phyloP scores from a whole-genome alignment of 2,113 vertebrate species.

The Abramis brama region DNA sequence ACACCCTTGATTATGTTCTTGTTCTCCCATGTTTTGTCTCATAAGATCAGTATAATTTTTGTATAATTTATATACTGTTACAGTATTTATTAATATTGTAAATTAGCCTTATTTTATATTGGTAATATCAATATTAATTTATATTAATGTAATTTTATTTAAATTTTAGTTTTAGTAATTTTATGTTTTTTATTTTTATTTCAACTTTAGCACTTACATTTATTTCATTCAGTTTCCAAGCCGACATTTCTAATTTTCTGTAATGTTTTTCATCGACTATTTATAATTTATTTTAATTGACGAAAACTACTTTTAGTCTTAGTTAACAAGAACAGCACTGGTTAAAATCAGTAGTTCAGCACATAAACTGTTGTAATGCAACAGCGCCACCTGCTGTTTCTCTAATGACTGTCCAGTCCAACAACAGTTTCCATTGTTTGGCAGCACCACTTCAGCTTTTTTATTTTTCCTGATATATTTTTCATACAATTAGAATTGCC shows the following conservation, averaged over 20 bases:
- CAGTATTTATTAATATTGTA: neutral
- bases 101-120: neutral
- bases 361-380: neutral
- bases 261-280: neutral
- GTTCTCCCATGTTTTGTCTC: neutral
- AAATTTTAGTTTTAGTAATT: neutral
- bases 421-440: neutral
- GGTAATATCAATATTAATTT: neutral
- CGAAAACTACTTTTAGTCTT: neutral
- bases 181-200: neutral
- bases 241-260: neutral
- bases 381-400: conserved; percentile 28
- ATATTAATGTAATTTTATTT: neutral
- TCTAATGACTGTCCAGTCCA: neutral
- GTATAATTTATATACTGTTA: too few relatives aligned
- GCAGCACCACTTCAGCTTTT: neutral
- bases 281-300: neutral
- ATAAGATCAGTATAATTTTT: too few relatives aligned
- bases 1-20: neutral
- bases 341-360: neutral
- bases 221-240: neutral
- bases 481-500: neutral
- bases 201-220: neutral
- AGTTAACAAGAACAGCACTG: neutral
- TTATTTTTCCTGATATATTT: neutral